Base-by-base conservation (phyloP, 2,888 invertebrate genomes). In the Thyatira batis region DNA sequence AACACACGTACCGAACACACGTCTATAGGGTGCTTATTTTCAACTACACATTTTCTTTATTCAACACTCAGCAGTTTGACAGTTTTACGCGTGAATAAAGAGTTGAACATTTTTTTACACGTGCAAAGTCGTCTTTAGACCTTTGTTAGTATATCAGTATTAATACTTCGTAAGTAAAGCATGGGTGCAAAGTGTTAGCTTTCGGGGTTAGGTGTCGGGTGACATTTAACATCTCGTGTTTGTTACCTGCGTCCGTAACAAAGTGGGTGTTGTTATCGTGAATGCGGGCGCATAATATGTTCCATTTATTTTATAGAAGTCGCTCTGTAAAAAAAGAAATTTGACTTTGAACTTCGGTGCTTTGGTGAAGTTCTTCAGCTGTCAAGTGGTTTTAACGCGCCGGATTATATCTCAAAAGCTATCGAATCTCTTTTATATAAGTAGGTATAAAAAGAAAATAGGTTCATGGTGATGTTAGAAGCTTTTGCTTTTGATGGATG, bases 271-370 rank as follows among this genome's bases (percentile, higher is more conserved):
- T 45, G 86, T 80, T 79, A 84, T 77, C 72, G 85, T 78, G 76
- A 78, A 82, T 65, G 84, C 80, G 72, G 87, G 84, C 76, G 84
- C 80, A 80, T 85, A 86, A 84, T 82, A 87, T 65, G 90, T 85
- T 75, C 87, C 91, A 72, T 92, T 92, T 75, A 89, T 84, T 90
- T 87, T 92, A 92, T 91, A 90, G 91, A 92, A 91, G 91, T 91
- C 90, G 62, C 89, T 91, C 91, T 92, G 91, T 53, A 90, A 92
- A 90, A 86, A 71, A 90, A 87, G 77, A 87, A 87, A 78, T 63
- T 63, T 63, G 48, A 20, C 48, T 48, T 66, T 71, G 64, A 64
- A 67, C 71, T 60, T 63, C 67, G 54, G 57, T 61, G 57, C 55
- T 28, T 51, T 55, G 51, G 28, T 49, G 53, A 57, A 50, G 43